Percentiles rank a stretch among this genome's conserved stretches.
phyloP scores from a whole-genome alignment of 2,113 vertebrate species.

The Nesospiza acunhae region DNA sequence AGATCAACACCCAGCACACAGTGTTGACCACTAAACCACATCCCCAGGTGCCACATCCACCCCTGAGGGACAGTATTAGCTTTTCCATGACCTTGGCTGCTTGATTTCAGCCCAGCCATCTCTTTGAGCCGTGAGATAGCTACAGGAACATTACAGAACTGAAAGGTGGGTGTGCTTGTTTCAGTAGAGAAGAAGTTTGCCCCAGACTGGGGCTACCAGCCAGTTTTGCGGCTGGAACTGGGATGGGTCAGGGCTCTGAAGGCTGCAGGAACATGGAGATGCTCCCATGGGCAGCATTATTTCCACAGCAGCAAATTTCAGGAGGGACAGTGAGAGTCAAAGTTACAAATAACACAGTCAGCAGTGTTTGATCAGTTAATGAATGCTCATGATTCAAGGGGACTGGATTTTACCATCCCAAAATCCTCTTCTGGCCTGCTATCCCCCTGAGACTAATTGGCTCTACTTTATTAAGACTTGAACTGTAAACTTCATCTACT shows the following conservation, averaged over 20 bases:
- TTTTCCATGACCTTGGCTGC: neutral
- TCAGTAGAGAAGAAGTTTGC: neutral
- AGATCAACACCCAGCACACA: neutral
- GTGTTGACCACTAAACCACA: neutral
- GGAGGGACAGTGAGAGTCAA: neutral
- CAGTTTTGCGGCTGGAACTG: neutral
- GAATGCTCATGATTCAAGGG: neutral
- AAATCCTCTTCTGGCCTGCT: neutral
- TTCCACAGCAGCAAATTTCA: neutral
- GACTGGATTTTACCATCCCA: neutral
- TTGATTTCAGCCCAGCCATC: neutral
- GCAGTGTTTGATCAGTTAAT: neutral
- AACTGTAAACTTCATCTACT: neutral
- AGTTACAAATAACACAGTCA: neutral
- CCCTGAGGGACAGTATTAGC: neutral
- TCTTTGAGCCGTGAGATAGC: neutral
- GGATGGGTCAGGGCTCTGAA: neutral
- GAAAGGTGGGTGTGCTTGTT: neutral
- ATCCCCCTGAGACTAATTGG: neutral
- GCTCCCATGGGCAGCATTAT: neutral
- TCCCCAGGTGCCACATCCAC: neutral
- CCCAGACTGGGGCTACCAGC: neutral
- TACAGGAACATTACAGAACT: neutral
- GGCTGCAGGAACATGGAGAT: neutral
- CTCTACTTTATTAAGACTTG: neutral